Percentiles rank a stretch among this genome's conserved stretches.
Evolutionary conservation across 92 coral and sea anemone species (phyloP).

Genomic region (Zoanthus solanderi): DNA sequence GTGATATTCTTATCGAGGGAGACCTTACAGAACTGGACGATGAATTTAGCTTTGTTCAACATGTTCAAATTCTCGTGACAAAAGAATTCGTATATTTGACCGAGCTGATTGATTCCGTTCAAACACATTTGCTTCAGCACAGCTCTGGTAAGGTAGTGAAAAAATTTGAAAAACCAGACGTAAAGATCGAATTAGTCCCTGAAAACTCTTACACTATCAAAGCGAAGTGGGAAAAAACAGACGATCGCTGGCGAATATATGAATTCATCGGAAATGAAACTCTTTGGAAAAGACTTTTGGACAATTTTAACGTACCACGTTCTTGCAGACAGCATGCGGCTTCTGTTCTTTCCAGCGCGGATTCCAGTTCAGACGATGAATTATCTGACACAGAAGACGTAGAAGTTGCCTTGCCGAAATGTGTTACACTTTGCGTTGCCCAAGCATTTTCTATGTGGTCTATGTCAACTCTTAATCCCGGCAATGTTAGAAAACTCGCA

Average conservation of each 20-base stretch:
- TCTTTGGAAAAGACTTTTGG: slow-evolving; percentile 80
- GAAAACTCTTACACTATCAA: slow-evolving; percentile 89
- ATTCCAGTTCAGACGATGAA: slow-evolving; percentile 62
- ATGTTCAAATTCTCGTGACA: slow-evolving; percentile 84
- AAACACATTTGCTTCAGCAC: slow-evolving; percentile 82
- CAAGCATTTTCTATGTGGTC: slow-evolving; percentile 89
- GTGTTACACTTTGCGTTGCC: slow-evolving; percentile 79
- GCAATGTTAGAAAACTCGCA: slow-evolving; percentile 85
- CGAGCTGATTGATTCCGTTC: slow-evolving; percentile 69
- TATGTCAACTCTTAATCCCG: slow-evolving; percentile 93
- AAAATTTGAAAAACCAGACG: slow-evolving; percentile 78
- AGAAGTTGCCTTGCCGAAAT: slow-evolving; percentile 79
- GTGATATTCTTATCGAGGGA: slow-evolving; percentile 87
- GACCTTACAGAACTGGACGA: slow-evolving; percentile 84
- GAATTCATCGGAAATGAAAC: slow-evolving; percentile 80
- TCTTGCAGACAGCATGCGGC: slow-evolving; percentile 1
- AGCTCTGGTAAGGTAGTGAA: slow-evolving; percentile 75
- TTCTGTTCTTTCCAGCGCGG: slow-evolving; percentile 26
- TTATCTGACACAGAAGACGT: slow-evolving; percentile 71
- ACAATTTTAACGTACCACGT: slow-evolving; percentile 58
- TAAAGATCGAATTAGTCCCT: slow-evolving; percentile 69
- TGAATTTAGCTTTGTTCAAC: slow-evolving; percentile 78
- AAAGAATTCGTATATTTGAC: slow-evolving; percentile 87
- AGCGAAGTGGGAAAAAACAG: slow-evolving; percentile 78
- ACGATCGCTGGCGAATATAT: slow-evolving; percentile 71